These are phyloP conservation scores for Drepanosiphum platanoidis DNA, from an alignment of 2,888 invertebrate species.

Conservation along the genomic window DNA sequence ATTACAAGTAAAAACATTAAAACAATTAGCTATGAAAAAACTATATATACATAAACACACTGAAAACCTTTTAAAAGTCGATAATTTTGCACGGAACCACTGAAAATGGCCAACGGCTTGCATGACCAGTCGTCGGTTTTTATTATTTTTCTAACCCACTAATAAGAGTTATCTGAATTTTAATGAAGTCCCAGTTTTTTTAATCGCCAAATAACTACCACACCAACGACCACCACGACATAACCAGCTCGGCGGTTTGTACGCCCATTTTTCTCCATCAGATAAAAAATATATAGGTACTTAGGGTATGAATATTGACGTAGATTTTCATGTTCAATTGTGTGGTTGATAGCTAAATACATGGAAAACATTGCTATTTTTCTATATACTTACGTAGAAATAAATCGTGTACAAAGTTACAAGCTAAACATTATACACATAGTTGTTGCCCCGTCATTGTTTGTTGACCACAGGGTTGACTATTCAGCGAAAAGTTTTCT, in stretches of 20 bases:
- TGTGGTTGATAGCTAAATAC: slow-evolving; percentile 21
- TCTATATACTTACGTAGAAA: slow-evolving; percentile 1
- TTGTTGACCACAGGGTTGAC: background rate
- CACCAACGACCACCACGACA: background rate
- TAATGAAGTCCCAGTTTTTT: slow-evolving; percentile 52
- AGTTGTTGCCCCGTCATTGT: background rate
- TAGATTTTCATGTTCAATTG: slow-evolving; percentile 33
- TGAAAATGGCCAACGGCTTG: slow-evolving; percentile 38
- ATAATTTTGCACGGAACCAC: slow-evolving; percentile 51
- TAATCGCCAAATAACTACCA: slow-evolving; percentile 51
- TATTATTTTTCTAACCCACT: slow-evolving; percentile 43
- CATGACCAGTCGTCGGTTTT: slow-evolving; percentile 40
- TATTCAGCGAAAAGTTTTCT: slow-evolving; percentile 3
- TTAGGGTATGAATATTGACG: slow-evolving; percentile 20
- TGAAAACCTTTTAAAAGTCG: slow-evolving; percentile 54
- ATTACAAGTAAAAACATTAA: slow-evolving; percentile 58
- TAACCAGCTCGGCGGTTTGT: background rate
- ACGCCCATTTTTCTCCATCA: slow-evolving; percentile 53
- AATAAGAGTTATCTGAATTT: slow-evolving; percentile 58
- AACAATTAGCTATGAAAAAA: slow-evolving; percentile 51
- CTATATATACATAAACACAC: background rate
- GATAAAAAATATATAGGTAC: slow-evolving; percentile 28
- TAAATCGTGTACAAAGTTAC: background rate
- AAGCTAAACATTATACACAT: background rate
- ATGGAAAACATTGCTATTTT: slow-evolving; percentile 33